These are phyloP conservation scores for Lepidocyrtinus sp. DNA, from an alignment of 2,888 invertebrate species.

Conservation along the genomic window DNA sequence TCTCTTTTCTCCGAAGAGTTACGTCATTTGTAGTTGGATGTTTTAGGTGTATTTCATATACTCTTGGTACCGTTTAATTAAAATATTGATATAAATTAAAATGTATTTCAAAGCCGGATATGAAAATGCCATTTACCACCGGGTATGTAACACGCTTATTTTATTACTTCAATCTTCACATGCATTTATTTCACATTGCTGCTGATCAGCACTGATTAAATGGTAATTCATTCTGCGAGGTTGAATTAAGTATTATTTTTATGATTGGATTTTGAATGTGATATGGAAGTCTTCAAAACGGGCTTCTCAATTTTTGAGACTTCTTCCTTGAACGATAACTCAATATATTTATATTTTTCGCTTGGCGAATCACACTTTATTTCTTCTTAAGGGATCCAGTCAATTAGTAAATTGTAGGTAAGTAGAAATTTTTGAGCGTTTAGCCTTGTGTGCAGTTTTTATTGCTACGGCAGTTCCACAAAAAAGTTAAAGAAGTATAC, in stretches of 20 bases:
- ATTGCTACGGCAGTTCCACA: too few relatives aligned
- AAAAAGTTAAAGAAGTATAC: too few relatives aligned
- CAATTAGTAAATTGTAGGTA: neutral
- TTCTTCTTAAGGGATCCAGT: neutral
- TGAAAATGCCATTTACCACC: neutral
- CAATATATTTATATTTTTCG: conserved; percentile 40
- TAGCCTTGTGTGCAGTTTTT: neutral
- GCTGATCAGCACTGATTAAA: neutral
- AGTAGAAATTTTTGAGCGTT: neutral
- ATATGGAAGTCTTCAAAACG: too few relatives aligned
- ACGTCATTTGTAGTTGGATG: too few relatives aligned
- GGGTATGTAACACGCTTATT: neutral
- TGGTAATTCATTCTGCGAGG: neutral
- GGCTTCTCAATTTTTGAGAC: conserved; percentile 23
- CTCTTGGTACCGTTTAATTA: too few relatives aligned
- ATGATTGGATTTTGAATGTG: neutral
- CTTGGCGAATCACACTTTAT: conserved; percentile 43
- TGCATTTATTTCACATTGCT: neutral
- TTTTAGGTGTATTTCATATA: too few relatives aligned
- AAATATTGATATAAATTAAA: too few relatives aligned
- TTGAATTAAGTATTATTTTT: neutral
- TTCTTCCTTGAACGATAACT: conserved; percentile 60
- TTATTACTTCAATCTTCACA: neutral
- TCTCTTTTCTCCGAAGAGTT: neutral
- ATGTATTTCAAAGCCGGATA: neutral